A percentile compares a stretch with the other conserved stretches of the same genome.
Conservation (phyloP, 2,797 vertebrate genomes). For the Hyperoplus immaculatus region DNA sequence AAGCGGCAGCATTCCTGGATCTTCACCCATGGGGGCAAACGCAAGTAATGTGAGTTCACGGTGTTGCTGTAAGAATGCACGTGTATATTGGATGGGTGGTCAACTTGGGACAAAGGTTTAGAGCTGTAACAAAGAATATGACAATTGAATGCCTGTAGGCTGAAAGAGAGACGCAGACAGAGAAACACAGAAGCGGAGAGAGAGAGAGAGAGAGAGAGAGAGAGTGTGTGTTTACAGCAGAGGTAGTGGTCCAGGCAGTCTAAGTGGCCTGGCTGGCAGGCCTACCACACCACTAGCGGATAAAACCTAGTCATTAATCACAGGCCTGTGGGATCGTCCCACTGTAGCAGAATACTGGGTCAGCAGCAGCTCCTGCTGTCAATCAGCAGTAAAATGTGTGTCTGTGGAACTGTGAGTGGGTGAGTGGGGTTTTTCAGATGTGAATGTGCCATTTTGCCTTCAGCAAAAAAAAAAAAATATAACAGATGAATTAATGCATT, state of each 20-base stretch:
- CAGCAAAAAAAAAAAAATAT: conserved; percentile 71
- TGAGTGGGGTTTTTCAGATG: conserved; percentile 67
- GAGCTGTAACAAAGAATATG: conserved; percentile 68
- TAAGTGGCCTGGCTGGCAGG: conserved; percentile 78
- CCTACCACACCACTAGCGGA: conserved; percentile 75
- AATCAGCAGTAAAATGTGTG: conserved; percentile 78
- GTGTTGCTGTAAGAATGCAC: conserved; percentile 10
- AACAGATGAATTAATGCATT: conserved; percentile 77
- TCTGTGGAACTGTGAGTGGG: conserved; percentile 60
- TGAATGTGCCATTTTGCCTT: conserved; percentile 75
- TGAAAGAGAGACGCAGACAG: conserved; percentile 12
- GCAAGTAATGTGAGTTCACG: conserved; percentile 5
- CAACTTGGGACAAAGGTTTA: conserved; percentile 68
- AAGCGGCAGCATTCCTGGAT: conserved; percentile 14
- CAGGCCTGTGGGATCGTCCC: conserved; percentile 81
- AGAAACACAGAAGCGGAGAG: not conserved
- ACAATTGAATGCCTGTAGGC: conserved; percentile 58
- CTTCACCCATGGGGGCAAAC: conserved; percentile 14
- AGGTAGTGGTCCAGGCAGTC: conserved; percentile 78
- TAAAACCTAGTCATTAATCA: conserved; percentile 84
- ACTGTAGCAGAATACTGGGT: conserved; percentile 86
- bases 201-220: conserved; percentile 19
- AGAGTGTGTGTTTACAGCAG: conserved; percentile 69
- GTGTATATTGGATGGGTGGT: conserved; percentile 38
- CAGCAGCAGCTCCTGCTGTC: conserved; percentile 86